Evolutionary conservation across 2,113 vertebrate genomes (phyloP).

Genomic region (Meriones unguiculatus): DNA sequence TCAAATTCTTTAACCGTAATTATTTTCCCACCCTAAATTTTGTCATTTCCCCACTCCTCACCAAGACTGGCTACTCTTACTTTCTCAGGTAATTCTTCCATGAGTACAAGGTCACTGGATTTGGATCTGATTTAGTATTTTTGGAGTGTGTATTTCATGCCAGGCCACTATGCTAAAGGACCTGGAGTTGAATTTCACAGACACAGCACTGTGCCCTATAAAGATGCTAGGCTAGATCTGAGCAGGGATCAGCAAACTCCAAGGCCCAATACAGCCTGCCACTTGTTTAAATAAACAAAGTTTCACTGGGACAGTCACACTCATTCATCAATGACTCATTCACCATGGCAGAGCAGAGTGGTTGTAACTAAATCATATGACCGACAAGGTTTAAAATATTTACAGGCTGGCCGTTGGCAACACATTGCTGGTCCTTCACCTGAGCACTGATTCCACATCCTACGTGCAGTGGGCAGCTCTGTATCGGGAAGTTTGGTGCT

Average conservation of each 20-base stretch:
- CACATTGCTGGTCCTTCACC: neutral
- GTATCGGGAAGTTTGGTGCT: neutral
- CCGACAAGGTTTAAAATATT: slow-evolving; percentile 9
- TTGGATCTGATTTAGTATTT: slow-evolving; percentile 31
- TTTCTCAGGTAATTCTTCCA: neutral
- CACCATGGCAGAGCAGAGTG: neutral
- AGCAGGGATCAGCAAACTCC: neutral
- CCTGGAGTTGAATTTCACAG: slow-evolving; percentile 4
- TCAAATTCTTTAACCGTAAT: slow-evolving; percentile 42
- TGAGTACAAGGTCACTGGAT: neutral
- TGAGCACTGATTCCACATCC: neutral
- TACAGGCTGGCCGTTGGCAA: neutral
- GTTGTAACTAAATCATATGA: neutral
- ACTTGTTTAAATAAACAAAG: slow-evolving; percentile 23
- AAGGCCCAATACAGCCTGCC: neutral
- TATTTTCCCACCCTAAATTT: slow-evolving; percentile 46
- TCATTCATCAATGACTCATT: neutral
- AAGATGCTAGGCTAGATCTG: slow-evolving; percentile 11
- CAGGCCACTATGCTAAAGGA: neutral
- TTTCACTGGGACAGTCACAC: slow-evolving; percentile 3
- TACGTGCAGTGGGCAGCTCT: neutral
- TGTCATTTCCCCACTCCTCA: neutral
- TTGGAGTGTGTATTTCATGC: neutral
- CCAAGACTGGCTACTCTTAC: neutral
- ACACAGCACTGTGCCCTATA: neutral